Conservation (phyloP, 2,113 vertebrate species). For the Xenopus borealis region DNA sequence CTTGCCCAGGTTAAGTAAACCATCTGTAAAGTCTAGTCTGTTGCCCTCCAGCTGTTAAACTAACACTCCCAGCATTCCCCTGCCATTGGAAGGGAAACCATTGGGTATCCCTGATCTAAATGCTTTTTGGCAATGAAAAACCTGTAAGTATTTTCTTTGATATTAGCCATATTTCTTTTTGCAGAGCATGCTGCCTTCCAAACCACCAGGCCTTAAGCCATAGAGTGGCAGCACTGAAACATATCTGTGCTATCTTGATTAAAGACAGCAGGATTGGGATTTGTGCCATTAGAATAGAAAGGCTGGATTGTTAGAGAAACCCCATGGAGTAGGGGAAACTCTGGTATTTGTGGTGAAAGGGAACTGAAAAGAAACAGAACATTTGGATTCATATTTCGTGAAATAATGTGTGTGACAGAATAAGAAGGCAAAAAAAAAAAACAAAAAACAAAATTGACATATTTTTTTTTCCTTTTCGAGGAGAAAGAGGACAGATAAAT, state of each 20-base stretch:
- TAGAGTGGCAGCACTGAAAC: conserved; percentile 50
- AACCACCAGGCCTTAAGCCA: not conserved
- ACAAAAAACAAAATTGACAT: conserved; percentile 61
- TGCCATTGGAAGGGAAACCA: no score
- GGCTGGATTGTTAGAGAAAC: conserved; percentile 71
- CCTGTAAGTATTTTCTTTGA: conserved; percentile 5
- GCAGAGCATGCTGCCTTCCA: no score
- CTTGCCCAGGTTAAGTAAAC: no score
- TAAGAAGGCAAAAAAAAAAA: conserved; percentile 66
- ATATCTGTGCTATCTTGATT: conserved; percentile 67
- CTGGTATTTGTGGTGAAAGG: conserved; percentile 76
- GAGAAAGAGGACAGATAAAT: conserved; percentile 72
- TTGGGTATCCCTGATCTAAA: not conserved
- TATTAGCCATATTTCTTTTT: no score
- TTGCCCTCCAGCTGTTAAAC: no score
- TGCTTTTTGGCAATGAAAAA: conserved; percentile 13
- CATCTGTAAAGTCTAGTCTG: no score
- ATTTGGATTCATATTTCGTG: conserved; percentile 80
- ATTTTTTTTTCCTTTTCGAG: conserved; percentile 68
- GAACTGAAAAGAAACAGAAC: conserved; percentile 87
- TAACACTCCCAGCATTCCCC: no score
- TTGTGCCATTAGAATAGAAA: conserved; percentile 73
- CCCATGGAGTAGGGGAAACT: conserved; percentile 58
- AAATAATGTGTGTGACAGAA: conserved; percentile 84
- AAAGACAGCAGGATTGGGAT: conserved; percentile 66